These are phyloP conservation scores for Cepphus grylle DNA, from an alignment of 2,113 vertebrate species.

Conservation along the genomic window DNA sequence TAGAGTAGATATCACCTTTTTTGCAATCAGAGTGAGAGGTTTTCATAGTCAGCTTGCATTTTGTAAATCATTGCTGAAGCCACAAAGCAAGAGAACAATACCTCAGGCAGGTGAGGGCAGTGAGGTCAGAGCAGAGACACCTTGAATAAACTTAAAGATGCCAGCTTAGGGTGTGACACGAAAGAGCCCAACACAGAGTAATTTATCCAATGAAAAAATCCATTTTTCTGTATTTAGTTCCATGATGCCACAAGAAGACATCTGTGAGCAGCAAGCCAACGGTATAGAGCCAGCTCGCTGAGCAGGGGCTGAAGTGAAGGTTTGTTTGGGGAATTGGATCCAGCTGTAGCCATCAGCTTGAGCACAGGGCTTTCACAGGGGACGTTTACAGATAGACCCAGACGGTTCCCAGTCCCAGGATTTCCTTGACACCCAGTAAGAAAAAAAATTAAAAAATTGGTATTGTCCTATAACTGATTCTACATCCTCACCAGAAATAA, in stretches of 20 bases:
- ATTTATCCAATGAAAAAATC: not conserved
- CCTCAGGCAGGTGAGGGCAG: not conserved
- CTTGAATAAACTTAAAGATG: not conserved
- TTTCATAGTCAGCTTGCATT: not conserved
- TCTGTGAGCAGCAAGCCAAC: not conserved
- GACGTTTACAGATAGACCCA: not conserved
- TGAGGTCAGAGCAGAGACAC: not conserved
- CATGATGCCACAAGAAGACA: not conserved
- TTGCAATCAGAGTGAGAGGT: not conserved
- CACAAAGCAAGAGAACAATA: not conserved
- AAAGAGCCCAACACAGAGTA: not conserved
- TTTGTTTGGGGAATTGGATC: rapidly evolving
- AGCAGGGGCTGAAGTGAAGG: not conserved
- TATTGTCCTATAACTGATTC: not conserved
- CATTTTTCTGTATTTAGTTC: not conserved
- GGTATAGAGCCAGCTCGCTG: rapidly evolving
- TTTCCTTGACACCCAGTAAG: not conserved
- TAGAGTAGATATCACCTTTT: not conserved
- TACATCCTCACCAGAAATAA: not conserved
- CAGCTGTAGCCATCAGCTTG: not conserved
- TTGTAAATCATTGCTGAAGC: not conserved
- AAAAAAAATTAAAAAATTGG: rapidly evolving
- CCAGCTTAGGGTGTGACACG: not conserved
- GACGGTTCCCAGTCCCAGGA: not conserved
- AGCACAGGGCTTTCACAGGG: not conserved